Evolutionary conservation across 1,140 invertebrate species (phyloP).

Genomic region (Stenopsyche tienmushanensis): DNA sequence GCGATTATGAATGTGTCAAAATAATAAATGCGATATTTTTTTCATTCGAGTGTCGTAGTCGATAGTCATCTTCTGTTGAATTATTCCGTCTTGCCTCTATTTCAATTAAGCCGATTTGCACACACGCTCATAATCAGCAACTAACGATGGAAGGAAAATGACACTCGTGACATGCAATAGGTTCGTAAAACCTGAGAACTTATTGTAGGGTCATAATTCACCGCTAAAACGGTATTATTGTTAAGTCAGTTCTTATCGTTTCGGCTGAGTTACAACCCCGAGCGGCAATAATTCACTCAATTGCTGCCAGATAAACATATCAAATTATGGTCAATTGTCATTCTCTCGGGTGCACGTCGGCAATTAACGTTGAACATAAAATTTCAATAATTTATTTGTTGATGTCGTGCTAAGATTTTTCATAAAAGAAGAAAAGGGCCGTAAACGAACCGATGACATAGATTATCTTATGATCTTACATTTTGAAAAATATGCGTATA

Average conservation of each 20-base stretch:
- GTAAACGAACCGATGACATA: no score
- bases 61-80: no score
- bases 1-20: no score
- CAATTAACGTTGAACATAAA: no score
- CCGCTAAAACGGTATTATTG: constrained; percentile 34
- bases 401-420: no score
- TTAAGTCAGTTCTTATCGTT: constrained; percentile 33
- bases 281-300: constrained; percentile 27
- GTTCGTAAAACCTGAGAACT: constrained; percentile 31
- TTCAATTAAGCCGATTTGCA: not conserved
- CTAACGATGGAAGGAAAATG: constrained; percentile 12
- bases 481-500: no score
- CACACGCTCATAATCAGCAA: constrained; percentile 21
- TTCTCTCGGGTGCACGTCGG: not conserved
- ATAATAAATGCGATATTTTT: no score
- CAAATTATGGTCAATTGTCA: constrained; percentile 35
- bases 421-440: no score
- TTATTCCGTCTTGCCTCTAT: no score
- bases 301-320: constrained; percentile 37
- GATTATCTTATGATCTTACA: no score
- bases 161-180: constrained; percentile 29
- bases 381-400: no score
- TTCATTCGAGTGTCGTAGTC: no score
- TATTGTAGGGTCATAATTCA: constrained; percentile 34
- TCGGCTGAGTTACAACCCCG: constrained; percentile 29